Percentiles rank a stretch among this genome's conserved stretches.
phyloP scores from a whole-genome alignment of 2,113 vertebrate genomes.

The Canis aureus region DNA sequence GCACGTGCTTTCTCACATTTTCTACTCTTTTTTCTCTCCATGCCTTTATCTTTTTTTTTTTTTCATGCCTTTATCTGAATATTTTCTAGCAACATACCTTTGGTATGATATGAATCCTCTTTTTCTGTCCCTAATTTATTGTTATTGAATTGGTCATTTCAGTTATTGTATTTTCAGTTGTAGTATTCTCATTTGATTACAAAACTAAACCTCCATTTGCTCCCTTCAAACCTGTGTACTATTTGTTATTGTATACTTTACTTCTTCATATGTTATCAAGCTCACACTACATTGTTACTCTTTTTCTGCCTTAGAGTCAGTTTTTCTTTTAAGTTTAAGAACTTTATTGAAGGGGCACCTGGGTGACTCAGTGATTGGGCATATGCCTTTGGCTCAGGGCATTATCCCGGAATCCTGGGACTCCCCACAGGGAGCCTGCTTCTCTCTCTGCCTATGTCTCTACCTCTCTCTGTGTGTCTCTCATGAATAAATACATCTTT shows the following conservation, averaged over 20 bases:
- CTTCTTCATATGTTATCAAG: neutral
- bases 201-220: neutral
- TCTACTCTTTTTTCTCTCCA: neutral
- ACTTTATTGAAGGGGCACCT: neutral
- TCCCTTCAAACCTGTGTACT: neutral
- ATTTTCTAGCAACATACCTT: neutral
- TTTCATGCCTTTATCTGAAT: neutral
- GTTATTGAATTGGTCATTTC: neutral
- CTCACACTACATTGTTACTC: neutral
- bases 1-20: neutral
- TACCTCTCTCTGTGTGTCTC: too few relatives aligned
- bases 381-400: too few relatives aligned
- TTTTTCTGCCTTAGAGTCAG: neutral
- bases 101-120: neutral
- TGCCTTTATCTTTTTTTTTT: neutral
- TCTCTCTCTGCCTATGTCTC: too few relatives aligned
- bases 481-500: neutral
- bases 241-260: neutral
- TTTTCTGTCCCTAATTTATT: neutral
- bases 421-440: too few relatives aligned
- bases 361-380: too few relatives aligned
- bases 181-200: neutral
- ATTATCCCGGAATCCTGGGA: too few relatives aligned
- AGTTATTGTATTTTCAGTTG: neutral
- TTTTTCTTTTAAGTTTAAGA: constrained; percentile 22